Conservation (phyloP, 2,797 vertebrate species). For the Thripadectes ignobilis region DNA sequence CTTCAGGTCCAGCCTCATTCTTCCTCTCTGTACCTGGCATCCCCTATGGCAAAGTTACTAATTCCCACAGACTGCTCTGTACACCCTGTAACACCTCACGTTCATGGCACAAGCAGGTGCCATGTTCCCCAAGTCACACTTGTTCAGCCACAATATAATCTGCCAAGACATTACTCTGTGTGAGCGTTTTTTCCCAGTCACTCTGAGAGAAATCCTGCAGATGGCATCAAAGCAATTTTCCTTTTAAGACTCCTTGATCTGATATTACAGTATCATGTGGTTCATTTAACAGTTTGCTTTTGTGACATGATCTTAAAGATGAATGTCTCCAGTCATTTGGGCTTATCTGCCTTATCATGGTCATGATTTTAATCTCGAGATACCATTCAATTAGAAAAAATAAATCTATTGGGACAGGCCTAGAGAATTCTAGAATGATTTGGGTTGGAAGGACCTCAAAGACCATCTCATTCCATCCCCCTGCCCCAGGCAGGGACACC, state of each 20-base stretch:
- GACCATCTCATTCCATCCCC: not conserved
- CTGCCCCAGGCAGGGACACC: not conserved
- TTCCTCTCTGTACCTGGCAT: not conserved
- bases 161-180: not conserved
- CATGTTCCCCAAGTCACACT: not conserved
- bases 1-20: not conserved
- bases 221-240: not conserved
- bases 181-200: not conserved
- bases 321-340: not conserved
- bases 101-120: not conserved
- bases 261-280: not conserved
- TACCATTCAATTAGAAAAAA: not conserved
- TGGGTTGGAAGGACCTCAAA: not conserved
- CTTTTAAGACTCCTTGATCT: not conserved
- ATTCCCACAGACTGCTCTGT: not conserved
- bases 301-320: not conserved
- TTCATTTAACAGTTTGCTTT: not conserved
- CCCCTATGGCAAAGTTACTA: not conserved
- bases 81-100: not conserved
- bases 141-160: not conserved
- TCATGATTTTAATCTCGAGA: not conserved
- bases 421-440: not conserved
- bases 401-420: not conserved
- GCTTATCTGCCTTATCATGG: not conserved
- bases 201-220: not conserved